Base-by-base conservation (phyloP, 2,113 vertebrate genomes). In the Crocuta crocuta region DNA sequence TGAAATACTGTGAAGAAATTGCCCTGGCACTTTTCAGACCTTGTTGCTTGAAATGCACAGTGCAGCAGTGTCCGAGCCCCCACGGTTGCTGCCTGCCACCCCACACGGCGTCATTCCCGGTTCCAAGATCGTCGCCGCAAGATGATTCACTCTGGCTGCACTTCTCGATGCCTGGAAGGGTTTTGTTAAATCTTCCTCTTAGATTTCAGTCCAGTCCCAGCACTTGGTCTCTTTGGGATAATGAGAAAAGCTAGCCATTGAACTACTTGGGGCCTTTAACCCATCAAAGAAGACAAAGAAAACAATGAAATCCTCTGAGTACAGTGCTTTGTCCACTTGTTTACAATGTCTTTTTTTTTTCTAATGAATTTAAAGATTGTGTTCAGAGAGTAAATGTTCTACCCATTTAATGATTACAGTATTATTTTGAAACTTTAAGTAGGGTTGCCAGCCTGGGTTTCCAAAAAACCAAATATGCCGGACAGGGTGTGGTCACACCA, bases 1-100 rank as follows among this genome's bases (percentile, higher is more conserved):
- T 99, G 99, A 99, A 99, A 99, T 99, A 99, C 99, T 99, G 99
- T 99, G 99, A 99, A 99, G 99, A 99, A 99, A 99, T 98, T 83
- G 98, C 98, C 99, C 98, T 98, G 99, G 99, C 99, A 99, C 99
- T 99, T 99, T 99, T 98, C 98, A 98, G 99, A 99, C 98, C 98
- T 98, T 98, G 98, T 99, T 98, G 99, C 98, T 99, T 99, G 98
- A 98, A 99, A 99, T 98, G 98, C 99, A 98, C 98, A 98, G 98
- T 97, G 98, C 99, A 98, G 98, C 98, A 96, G 92, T 98, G 98
- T 98, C 94, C 94, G 78, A 96, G 92, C 98, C 92, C 97, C 97
- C 98, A 96, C 98, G 97, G 97, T 98, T 89, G 98, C 99, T 98
- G 95, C 98, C 98, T 98, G 98, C 98, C 98, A 98, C 98, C 89